A percentile compares a stretch with the other conserved stretches of the same genome.
Conservation (phyloP, 2,113 vertebrate species). For the Trochalopteron elliotii region DNA sequence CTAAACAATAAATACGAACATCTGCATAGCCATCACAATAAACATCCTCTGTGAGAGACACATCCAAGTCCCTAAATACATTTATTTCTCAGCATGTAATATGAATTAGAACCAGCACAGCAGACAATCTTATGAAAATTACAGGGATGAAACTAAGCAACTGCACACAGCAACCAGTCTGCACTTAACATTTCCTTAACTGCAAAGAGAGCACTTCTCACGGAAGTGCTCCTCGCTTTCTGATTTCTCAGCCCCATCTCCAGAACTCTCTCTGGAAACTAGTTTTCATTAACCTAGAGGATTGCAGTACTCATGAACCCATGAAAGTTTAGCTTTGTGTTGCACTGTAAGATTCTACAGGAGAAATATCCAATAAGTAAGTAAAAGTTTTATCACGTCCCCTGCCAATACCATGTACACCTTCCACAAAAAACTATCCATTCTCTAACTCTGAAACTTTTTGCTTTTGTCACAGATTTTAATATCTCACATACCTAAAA, state of each 20-base stretch:
- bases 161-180: background rate
- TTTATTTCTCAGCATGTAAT: background rate
- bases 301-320: background rate
- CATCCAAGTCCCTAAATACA: background rate
- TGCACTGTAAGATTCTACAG: background rate
- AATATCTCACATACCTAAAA: background rate
- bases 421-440: background rate
- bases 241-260: background rate
- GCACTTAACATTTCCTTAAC: background rate
- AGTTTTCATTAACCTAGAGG: background rate
- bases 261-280: background rate
- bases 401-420: background rate
- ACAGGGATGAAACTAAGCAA: constrained; percentile 18
- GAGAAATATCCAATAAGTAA: background rate
- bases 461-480: background rate
- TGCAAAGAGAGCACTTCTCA: background rate
- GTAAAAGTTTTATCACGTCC: background rate
- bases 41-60: background rate
- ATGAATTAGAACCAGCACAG: background rate
- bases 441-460: background rate
- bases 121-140: background rate
- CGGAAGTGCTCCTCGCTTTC: background rate
- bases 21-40: background rate
- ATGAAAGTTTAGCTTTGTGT: background rate
- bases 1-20: background rate